Conservation (phyloP, 1,140 invertebrate species). For the Linepithema humile region DNA sequence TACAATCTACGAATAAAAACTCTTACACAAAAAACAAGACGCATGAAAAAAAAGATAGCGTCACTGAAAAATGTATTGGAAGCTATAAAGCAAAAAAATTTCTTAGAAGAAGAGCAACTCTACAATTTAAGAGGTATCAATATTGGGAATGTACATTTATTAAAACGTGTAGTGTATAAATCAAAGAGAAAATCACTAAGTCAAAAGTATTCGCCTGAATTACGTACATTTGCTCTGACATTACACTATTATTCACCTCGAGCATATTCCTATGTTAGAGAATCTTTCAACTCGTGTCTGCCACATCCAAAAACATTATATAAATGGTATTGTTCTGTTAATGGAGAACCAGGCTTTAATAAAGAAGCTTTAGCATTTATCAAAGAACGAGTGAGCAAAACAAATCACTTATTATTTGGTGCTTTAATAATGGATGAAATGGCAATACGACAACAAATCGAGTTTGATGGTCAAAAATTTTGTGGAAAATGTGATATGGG, state of each 20-base stretch:
- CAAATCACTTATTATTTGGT: not conserved
- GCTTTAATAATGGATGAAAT: not conserved
- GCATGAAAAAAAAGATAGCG: not conserved
- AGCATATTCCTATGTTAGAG: not conserved
- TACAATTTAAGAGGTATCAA: not conserved
- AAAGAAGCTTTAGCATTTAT: not conserved
- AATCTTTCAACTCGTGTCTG: not conserved
- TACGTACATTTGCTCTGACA: not conserved
- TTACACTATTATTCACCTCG: not conserved
- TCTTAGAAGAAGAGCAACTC: not conserved
- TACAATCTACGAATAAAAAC: not conserved
- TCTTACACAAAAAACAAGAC: not conserved
- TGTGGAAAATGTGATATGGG: not conserved
- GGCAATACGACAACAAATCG: not conserved
- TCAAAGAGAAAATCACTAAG: not conserved
- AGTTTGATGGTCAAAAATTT: not conserved
- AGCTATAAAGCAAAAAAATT: not conserved
- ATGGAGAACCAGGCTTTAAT: not conserved
- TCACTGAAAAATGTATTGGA: not conserved
- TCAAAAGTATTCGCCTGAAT: not conserved
- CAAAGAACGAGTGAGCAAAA: not conserved
- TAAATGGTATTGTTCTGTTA: conserved; percentile 9
- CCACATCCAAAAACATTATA: conserved; percentile 1
- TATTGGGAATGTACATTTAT: not conserved
- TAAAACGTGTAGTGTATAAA: not conserved